Evolutionary conservation across 2,113 vertebrate genomes (phyloP).

Genomic region (Circaetus cinerascens): DNA sequence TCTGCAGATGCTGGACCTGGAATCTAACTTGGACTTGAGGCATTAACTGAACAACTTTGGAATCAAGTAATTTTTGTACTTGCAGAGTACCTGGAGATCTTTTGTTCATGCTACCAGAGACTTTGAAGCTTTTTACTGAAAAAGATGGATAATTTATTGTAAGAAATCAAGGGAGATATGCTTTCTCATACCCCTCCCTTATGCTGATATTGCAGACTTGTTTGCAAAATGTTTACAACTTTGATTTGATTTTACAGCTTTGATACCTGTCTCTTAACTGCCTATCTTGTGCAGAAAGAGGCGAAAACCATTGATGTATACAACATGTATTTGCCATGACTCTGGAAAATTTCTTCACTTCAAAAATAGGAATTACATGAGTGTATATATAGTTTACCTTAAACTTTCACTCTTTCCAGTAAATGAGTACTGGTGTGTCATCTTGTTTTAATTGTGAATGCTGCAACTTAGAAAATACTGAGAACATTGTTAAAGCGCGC

Average conservation of each 20-base stretch:
- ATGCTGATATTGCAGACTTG: background rate
- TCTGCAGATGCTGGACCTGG: background rate
- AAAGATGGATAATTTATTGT: background rate
- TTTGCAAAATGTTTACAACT: background rate
- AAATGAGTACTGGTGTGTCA: background rate
- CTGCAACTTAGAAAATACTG: background rate
- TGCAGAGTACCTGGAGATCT: background rate
- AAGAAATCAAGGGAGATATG: background rate
- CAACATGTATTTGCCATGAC: background rate
- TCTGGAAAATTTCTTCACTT: background rate
- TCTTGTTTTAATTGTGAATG: background rate
- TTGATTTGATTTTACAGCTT: background rate
- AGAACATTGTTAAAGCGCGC: rapidly evolving
- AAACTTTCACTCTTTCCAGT: background rate
- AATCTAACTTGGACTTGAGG: background rate
- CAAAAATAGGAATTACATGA: background rate
- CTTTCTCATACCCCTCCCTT: background rate
- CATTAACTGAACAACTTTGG: background rate
- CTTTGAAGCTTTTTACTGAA: background rate
- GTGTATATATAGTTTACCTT: background rate
- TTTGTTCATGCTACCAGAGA: background rate
- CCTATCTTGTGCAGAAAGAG: background rate
- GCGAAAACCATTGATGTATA: background rate
- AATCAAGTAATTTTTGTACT: background rate
- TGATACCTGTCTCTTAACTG: background rate